phyloP scores from a whole-genome alignment of 1,140 invertebrate species.

The Camponotus pennsylvanicus region DNA sequence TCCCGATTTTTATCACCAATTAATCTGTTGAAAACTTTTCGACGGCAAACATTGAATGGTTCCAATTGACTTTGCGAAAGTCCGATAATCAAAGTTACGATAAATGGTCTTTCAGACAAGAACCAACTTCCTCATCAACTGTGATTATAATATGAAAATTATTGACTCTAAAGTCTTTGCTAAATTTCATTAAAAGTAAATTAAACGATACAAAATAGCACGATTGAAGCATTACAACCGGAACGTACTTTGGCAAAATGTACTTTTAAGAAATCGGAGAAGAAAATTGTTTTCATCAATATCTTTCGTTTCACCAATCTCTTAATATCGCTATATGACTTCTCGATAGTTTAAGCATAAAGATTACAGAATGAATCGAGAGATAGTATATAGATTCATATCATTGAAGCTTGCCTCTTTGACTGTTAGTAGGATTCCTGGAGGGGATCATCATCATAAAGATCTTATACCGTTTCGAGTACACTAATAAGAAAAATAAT shows the following conservation, averaged over 20 bases:
- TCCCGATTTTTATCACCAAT: constrained; percentile 37
- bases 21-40: constrained; percentile 40
- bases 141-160: constrained; percentile 40
- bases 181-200: constrained; percentile 32
- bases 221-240: background rate
- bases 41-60: constrained; percentile 35
- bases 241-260: background rate
- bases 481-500: too few relatives aligned
- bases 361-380: constrained; percentile 27
- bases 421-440: background rate
- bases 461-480: constrained; percentile 13
- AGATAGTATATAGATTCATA: constrained; percentile 64
- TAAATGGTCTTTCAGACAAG: constrained; percentile 51
- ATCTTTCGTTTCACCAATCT: constrained; percentile 3
- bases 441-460: constrained; percentile 30
- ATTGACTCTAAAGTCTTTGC: constrained; percentile 1
- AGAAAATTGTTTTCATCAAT: constrained; percentile 6
- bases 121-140: constrained; percentile 42
- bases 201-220: constrained; percentile 28
- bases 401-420: constrained; percentile 35
- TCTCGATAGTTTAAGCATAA: background rate
- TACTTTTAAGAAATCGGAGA: background rate
- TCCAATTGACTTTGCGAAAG: constrained; percentile 43
- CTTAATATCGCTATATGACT: constrained; percentile 35
- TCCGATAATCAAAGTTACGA: constrained; percentile 53